phyloP scores from a whole-genome alignment of 2,888 invertebrate genomes.

The Hoplodrina blanda region DNA sequence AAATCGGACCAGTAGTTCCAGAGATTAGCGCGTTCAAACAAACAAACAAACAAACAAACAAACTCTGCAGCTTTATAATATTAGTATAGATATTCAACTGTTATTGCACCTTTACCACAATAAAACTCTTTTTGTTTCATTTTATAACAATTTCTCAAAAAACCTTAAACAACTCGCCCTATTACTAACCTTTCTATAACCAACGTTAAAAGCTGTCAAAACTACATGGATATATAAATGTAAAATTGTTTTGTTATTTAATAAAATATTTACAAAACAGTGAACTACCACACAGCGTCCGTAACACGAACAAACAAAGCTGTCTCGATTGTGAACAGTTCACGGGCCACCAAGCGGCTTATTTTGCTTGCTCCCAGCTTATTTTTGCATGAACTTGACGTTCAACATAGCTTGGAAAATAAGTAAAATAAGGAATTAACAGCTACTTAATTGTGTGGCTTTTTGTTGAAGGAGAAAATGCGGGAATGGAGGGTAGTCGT shows the following conservation, averaged over 20 bases:
- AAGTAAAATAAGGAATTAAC: slow-evolving; percentile 57
- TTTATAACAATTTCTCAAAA: background rate
- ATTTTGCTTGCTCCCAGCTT: slow-evolving; percentile 72
- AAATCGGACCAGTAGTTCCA: too few species aligned
- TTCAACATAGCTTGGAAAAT: slow-evolving; percentile 56
- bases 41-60: too few species aligned
- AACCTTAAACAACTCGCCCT: background rate
- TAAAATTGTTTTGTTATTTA: background rate
- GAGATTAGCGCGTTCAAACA: too few species aligned
- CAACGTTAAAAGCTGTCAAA: slow-evolving; percentile 10
- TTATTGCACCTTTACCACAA: too few species aligned
- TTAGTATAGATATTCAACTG: too few species aligned
- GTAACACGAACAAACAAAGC: slow-evolving; percentile 74
- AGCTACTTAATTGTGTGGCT: slow-evolving; percentile 51
- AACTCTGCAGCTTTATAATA: too few species aligned
- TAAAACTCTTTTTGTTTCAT: too few species aligned
- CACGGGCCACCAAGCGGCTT: slow-evolving; percentile 73
- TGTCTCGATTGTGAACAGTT: slow-evolving; percentile 77
- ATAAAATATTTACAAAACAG: slow-evolving; percentile 40
- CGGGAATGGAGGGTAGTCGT: background rate
- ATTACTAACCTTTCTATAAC: background rate
- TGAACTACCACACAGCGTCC: slow-evolving; percentile 67
- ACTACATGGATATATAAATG: background rate
- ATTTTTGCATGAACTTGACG: slow-evolving; percentile 68
- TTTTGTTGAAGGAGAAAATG: slow-evolving; percentile 34